Conservation (phyloP, 2,797 vertebrate species). For the Enteromius mattozi region DNA sequence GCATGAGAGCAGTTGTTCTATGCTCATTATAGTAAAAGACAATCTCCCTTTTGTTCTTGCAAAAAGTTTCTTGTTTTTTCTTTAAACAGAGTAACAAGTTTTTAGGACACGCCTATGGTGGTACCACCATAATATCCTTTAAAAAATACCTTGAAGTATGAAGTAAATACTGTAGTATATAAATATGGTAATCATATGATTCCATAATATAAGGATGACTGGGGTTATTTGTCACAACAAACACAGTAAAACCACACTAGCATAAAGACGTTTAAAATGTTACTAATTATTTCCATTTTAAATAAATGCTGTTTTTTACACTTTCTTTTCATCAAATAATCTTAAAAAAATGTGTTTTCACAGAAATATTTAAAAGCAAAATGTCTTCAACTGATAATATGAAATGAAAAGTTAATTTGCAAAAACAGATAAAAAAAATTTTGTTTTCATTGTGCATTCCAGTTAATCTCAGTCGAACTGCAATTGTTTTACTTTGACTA, state of each 20-base stretch:
- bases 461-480: too few relatives aligned
- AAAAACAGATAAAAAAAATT: too few relatives aligned
- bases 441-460: too few relatives aligned
- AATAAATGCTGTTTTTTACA: background rate
- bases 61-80: background rate
- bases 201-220: background rate
- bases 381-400: background rate
- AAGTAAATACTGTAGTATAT: background rate
- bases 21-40: conserved; percentile 7
- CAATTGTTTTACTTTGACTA: too few relatives aligned
- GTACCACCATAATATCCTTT: background rate
- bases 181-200: background rate
- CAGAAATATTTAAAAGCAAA: background rate
- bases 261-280: background rate
- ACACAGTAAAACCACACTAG: background rate
- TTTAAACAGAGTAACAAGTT: background rate
- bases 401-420: background rate
- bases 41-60: background rate
- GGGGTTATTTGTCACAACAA: background rate
- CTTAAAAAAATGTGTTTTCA: background rate
- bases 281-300: background rate
- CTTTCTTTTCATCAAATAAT: background rate
- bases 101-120: background rate
- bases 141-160: background rate
- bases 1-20: background rate